Base-by-base conservation (phyloP, 2,888 invertebrate genomes). In the Macaria notata region DNA sequence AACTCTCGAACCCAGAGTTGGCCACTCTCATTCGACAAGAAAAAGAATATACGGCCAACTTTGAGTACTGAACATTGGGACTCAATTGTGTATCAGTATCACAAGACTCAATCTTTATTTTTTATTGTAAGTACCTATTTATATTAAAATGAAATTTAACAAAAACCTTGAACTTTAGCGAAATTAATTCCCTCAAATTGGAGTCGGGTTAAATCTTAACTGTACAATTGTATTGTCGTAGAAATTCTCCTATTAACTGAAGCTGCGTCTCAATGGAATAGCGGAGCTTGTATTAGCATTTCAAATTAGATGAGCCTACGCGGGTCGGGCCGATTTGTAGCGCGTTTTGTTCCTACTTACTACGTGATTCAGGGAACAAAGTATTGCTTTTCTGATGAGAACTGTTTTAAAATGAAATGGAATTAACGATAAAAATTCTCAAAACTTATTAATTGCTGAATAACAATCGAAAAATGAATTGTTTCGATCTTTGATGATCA, bases 251-350 rank as follows among this genome's bases (percentile, higher is more conserved):
- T 50, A 53, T 60, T 53, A 53, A 52, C 52, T 49, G 41, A 8
- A 45, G 19, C 42, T 41, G 43, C 70, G 77, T 76, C 78, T 78
- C 68, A 73, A 73, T 75, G 74, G 71, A 74, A 78, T 79, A 75
- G 72, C 70, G 56, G 62, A 64, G 69, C 60, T 66, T 60, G 70
- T 70, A 80, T 81, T 81, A 79, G 79, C 77, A 80, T 81, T 79
- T 76, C 77, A 79, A 79, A 79, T 76, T 71, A 68, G 59, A 65
- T 62, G 64, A 38, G 46, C 46, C 54, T 49, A 49, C 69, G 63
- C 45, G 57, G 54, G 62, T 59, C 64, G 54, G 53, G 58, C 39
- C 46, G 3, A 49, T 46, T 49, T 39, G 46, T 46, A 46, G 29
- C 31, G n/a, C 49, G 42, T 39, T 46, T 46, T 29, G 41, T 41